phyloP scores from a whole-genome alignment of 2,888 invertebrate species.

The Nyleta sp. region DNA sequence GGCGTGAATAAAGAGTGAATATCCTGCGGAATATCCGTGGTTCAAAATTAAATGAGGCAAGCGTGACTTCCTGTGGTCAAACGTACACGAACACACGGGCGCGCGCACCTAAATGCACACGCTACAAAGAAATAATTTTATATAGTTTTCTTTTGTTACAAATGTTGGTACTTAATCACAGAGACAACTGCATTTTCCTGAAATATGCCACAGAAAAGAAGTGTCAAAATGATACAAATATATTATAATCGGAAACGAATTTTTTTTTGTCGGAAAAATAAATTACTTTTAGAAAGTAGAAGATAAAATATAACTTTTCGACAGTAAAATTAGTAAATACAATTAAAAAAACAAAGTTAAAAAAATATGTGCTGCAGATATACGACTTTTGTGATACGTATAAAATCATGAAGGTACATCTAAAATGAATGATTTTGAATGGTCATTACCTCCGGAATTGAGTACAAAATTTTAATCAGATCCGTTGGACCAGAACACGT shows the following conservation, averaged over 20 bases:
- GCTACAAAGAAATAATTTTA: constrained; percentile 26
- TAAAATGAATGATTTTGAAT: not conserved
- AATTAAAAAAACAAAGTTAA: no score
- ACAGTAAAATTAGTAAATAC: no score
- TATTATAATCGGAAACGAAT: no score
- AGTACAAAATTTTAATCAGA: constrained; percentile 7
- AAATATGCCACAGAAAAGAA: not conserved
- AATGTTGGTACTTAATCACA: constrained; percentile 17
- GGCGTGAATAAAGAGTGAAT: constrained; percentile 50
- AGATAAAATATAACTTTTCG: no score
- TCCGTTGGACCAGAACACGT: constrained; percentile 3
- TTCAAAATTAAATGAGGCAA: constrained; percentile 58
- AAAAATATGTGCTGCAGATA: no score
- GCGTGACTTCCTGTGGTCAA: constrained; percentile 44
- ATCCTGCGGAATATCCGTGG: constrained; percentile 36
- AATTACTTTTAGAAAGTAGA: no score
- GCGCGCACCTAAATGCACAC: constrained; percentile 1
- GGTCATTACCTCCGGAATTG: constrained; percentile 4
- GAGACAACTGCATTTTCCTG: constrained; percentile 17
- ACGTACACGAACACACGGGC: constrained; percentile 6
- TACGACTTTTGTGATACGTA: no score
- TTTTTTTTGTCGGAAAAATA: no score
- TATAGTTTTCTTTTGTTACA: constrained; percentile 5
- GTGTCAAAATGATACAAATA: not conserved
- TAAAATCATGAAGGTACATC: not conserved